phyloP scores from a whole-genome alignment of 2,113 vertebrate species.

The Pterocles orientalis region DNA sequence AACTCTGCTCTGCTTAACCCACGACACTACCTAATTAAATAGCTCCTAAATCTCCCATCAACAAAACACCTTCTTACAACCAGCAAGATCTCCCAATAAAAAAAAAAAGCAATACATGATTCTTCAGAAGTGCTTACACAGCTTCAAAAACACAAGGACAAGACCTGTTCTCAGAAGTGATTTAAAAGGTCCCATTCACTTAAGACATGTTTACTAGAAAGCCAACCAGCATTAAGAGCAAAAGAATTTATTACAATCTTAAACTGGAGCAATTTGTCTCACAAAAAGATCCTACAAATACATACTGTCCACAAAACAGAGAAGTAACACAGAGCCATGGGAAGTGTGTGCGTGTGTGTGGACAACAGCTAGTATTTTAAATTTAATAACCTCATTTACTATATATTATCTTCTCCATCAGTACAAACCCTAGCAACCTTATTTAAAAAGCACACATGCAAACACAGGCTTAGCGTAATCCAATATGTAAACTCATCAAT shows the following conservation, averaged over 20 bases:
- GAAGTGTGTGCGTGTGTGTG: fast-evolving
- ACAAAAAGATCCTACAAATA: neutral
- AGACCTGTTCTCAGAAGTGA: neutral
- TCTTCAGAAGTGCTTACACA: neutral
- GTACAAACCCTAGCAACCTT: neutral
- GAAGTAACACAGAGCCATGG: neutral
- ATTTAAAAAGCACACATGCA: neutral
- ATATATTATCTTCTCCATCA: neutral
- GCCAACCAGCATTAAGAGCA: neutral
- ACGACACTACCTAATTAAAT: neutral
- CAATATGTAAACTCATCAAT: neutral
- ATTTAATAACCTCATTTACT: neutral
- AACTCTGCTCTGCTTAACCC: too few species aligned
- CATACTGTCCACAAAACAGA: neutral
- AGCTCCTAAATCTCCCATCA: neutral
- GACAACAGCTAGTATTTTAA: neutral
- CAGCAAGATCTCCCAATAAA: neutral
- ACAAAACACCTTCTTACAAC: neutral
- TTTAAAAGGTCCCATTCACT: neutral
- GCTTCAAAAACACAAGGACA: neutral
- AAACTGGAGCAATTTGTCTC: neutral
- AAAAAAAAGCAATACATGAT: neutral
- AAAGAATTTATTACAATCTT: neutral
- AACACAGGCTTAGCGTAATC: neutral
- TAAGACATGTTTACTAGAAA: neutral